Percentiles rank a stretch among this genome's conserved stretches.
These are phyloP conservation scores for Drosophila kohkoa DNA, from an alignment of 1,140 invertebrate genomes.

Conservation along the genomic window DNA sequence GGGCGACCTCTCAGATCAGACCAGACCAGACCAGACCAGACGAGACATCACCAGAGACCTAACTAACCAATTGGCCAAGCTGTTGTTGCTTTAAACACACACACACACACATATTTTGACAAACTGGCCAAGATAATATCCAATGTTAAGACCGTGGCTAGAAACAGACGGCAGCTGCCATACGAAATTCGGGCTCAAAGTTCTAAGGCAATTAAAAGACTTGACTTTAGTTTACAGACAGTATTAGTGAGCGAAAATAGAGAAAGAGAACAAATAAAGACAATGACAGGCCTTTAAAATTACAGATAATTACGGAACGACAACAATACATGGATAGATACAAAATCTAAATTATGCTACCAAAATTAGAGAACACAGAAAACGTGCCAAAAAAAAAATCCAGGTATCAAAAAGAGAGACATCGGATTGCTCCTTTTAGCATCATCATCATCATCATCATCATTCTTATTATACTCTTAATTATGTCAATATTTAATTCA, in stretches of 20 bases:
- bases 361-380: conserved; percentile 17
- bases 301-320: conserved; percentile 46
- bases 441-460: conserved; percentile 25
- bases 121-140: conserved; percentile 17
- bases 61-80: conserved; percentile 48
- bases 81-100: conserved; percentile 17
- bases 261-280: neutral
- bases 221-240: neutral
- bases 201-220: conserved; percentile 51
- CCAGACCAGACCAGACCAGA: neutral
- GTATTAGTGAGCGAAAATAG: neutral
- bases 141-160: conserved; percentile 40
- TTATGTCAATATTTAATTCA: neutral
- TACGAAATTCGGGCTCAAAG: conserved; percentile 19
- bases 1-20: conserved; percentile 19
- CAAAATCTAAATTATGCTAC: conserved; percentile 45
- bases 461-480: conserved; percentile 19
- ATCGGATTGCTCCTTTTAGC: neutral
- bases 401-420: neutral
- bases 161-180: conserved; percentile 41
- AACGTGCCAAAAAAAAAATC: neutral
- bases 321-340: conserved; percentile 19
- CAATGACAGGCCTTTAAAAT: conserved; percentile 18
- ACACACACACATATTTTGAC: conserved; percentile 31
- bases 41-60: conserved; percentile 11